Conservation (phyloP, 2,797 vertebrate species). For the Enteromius anoplus region DNA sequence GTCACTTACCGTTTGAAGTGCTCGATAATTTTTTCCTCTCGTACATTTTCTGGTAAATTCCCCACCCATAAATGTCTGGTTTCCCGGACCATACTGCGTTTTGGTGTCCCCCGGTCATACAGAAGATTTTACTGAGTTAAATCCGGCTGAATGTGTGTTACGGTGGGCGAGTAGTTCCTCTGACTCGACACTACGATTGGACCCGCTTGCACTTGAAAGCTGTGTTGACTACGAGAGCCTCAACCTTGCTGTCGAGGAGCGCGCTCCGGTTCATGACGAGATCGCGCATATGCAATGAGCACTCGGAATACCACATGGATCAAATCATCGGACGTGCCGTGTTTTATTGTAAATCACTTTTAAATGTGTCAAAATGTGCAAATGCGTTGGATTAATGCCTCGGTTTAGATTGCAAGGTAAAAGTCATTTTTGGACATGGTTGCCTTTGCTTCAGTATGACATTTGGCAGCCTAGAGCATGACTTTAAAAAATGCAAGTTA, state of each 20-base stretch:
- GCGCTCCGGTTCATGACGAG: slow-evolving; percentile 75
- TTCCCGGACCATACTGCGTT: slow-evolving; percentile 98
- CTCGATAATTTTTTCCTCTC: slow-evolving; percentile 99
- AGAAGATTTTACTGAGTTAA: slow-evolving; percentile 75
- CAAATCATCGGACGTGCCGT: slow-evolving; percentile 17
- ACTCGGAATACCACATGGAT: slow-evolving; percentile 23
- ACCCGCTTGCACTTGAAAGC: slow-evolving; percentile 72
- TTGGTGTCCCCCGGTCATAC: slow-evolving; percentile 80
- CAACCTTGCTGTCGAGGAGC: slow-evolving; percentile 76
- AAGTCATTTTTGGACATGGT: not conserved
- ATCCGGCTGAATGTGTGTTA: slow-evolving; percentile 66
- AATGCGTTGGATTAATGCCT: not conserved
- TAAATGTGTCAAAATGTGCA: not conserved
- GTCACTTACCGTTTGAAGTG: slow-evolving; percentile 99
- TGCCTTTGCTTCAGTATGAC: not conserved
- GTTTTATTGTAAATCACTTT: not conserved
- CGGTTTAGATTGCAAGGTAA: not conserved
- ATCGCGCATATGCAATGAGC: slow-evolving; percentile 71
- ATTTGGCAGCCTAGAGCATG: not conserved
- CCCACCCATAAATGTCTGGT: slow-evolving; percentile 99
- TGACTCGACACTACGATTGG: slow-evolving; percentile 76
- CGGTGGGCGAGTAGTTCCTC: slow-evolving; percentile 67
- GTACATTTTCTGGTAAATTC: slow-evolving; percentile 99
- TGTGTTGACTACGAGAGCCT: slow-evolving; percentile 66
- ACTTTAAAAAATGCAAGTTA: slow-evolving; percentile 1